Base-by-base conservation (phyloP, 1,140 invertebrate genomes). In the Drosophila busckii region DNA sequence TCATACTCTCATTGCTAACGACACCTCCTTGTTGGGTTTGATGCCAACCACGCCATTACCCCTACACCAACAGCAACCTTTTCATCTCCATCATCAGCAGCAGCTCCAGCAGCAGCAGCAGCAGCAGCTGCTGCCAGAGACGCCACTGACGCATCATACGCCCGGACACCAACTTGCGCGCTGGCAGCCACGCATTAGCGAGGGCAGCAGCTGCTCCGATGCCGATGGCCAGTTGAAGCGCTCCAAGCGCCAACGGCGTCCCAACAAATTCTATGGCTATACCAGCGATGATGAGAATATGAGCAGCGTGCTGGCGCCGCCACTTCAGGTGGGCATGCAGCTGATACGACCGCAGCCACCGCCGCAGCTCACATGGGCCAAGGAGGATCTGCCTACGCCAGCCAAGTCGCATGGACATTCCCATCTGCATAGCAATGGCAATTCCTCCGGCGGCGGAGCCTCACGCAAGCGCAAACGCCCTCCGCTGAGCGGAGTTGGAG, bases 211-310 rank as follows among this genome's bases (percentile, higher is more conserved):
- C 40, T 87, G 80, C 29, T 87, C 86, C 1, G 89, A 90, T 76
- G 85, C 89, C 2, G 92, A 92, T 60, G 91, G 84, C 5, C 63
- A 76, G 6, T 37, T 87, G 4, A 93, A 92, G 70, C 88, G 93
- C 7, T 94, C 94, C 0, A 94, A 95, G 84, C 89, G 94, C 16
- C 90, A 93, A 78, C 88, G 93, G 16, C 91, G 94, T 17, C 94
- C 93, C 4, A 95, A 94, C 73, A 93, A 93, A 70, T 96, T 96
- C 80, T 95, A 95, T 73, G 94, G 94, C 1, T 95, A 95, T 84
- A 94, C 93, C 0, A 95, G 93, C 71, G 93, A 94, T 62, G 94
- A 95, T 64, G 94, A 95, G 59, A 82, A 71, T 12, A 65, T 71
- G 44, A 63, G 60, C 23, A 54, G 60, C 13, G 35, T 82, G 1